Percentiles rank a stretch among this genome's conserved stretches.
These are phyloP conservation scores for Lepidochitona cinerea DNA, from an alignment of 2,888 invertebrate genomes.

Conservation along the genomic window DNA sequence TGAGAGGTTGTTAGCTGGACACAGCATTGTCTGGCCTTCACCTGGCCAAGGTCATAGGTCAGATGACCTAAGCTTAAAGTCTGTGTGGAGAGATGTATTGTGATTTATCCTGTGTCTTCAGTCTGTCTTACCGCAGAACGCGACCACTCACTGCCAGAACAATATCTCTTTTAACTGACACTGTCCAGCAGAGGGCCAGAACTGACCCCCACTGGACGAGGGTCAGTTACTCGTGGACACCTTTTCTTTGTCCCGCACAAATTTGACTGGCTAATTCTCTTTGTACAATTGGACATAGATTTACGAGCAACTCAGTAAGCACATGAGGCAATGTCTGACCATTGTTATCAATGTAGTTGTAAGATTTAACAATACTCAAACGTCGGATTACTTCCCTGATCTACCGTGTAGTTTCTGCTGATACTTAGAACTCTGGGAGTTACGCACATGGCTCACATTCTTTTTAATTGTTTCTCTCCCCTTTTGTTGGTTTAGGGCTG, in stretches of 20 bases:
- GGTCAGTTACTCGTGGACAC: neutral
- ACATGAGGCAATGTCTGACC: too few relatives aligned
- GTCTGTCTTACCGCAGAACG: neutral
- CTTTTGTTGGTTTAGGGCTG: too few relatives aligned
- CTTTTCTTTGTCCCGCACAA: neutral
- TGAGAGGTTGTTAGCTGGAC: neutral
- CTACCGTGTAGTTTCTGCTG: too few relatives aligned
- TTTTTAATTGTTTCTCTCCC: too few relatives aligned
- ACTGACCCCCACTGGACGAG: neutral
- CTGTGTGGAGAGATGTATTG: too few relatives aligned
- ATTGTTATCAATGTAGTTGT: too few relatives aligned
- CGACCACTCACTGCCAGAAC: neutral
- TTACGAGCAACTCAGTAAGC: too few relatives aligned
- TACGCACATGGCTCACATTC: too few relatives aligned
- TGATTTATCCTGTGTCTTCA: neutral
- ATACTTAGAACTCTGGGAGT: too few relatives aligned
- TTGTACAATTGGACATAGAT: too few relatives aligned
- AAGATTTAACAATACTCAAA: too few relatives aligned
- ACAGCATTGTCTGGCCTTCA: neutral
- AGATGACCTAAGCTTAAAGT: constrained; percentile 3
- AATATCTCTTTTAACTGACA: neutral
- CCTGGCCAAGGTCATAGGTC: neutral
- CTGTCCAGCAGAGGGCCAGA: neutral
- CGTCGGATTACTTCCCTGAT: too few relatives aligned
- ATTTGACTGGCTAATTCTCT: neutral